A percentile compares a stretch with the other conserved stretches of the same genome.
These are phyloP conservation scores for Dioctria rufipes DNA, from an alignment of 2,888 invertebrate genomes.

Conservation along the genomic window DNA sequence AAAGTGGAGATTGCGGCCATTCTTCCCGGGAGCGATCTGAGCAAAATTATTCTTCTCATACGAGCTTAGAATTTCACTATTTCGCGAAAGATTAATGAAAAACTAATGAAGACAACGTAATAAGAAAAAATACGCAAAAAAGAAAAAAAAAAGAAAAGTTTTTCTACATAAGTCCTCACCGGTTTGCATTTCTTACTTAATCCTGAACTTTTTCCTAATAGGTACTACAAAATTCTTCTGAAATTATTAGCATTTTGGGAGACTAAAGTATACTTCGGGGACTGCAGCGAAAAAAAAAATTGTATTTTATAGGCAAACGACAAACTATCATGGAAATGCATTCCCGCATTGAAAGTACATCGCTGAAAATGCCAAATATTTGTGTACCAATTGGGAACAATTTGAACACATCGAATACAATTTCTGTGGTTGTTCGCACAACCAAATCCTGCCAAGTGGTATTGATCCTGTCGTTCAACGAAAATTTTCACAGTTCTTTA, in stretches of 20 bases:
- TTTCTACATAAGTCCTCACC: no score
- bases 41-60: no score
- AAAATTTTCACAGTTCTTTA: conserved; percentile 5
- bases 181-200: no score
- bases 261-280: conserved; percentile 17
- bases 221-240: neutral
- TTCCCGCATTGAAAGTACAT: neutral
- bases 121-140: no score
- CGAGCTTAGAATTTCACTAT: no score
- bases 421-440: neutral
- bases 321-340: neutral
- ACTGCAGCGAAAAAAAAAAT: conserved; percentile 26
- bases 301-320: neutral
- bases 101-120: no score
- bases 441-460: conserved; percentile 30
- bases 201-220: no score
- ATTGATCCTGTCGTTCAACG: conserved; percentile 1
- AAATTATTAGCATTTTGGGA: conserved; percentile 9
- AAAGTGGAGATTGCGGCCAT: no score
- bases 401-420: neutral
- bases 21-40: no score
- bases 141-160: no score
- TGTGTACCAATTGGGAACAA: conserved; percentile 40
- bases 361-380: conserved; percentile 25
- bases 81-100: no score